Evolutionary conservation across 2,888 invertebrate genomes (phyloP).

Genomic region (Plebejus argus): DNA sequence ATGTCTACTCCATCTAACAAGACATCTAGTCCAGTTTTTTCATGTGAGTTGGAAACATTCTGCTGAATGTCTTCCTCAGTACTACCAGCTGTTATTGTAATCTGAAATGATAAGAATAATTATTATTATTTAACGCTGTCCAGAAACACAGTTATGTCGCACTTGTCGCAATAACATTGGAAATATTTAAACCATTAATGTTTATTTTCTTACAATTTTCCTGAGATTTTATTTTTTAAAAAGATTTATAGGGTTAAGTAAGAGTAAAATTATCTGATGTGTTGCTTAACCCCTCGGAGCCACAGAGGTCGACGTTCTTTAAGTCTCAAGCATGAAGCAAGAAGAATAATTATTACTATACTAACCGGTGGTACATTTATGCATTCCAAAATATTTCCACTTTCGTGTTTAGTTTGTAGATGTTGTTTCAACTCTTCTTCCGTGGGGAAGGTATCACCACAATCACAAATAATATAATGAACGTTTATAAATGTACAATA

Average conservation of each 20-base stretch:
- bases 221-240: no score
- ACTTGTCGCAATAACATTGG: no score
- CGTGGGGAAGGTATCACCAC: slow-evolving; percentile 61
- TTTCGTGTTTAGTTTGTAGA: slow-evolving; percentile 55
- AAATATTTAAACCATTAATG: no score
- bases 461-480: slow-evolving; percentile 69
- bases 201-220: no score
- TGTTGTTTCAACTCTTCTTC: slow-evolving; percentile 57
- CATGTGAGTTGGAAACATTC: background rate
- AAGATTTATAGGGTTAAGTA: no score
- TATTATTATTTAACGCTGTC: no score
- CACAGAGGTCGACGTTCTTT: no score
- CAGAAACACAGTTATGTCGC: background rate
- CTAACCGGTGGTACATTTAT: slow-evolving; percentile 47
- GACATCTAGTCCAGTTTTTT: background rate
- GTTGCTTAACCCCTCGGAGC: no score
- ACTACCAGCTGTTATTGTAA: background rate
- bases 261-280: no score
- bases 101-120: background rate
- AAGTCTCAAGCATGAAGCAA: background rate
- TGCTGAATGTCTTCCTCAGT: background rate
- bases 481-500: slow-evolving; percentile 64
- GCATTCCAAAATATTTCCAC: slow-evolving; percentile 40
- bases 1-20: background rate
- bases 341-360: slow-evolving; percentile 10